A percentile compares a stretch with the other conserved stretches of the same genome.
Conservation (phyloP, 2,888 invertebrate genomes). For the Teleogryllus oceanicus region DNA sequence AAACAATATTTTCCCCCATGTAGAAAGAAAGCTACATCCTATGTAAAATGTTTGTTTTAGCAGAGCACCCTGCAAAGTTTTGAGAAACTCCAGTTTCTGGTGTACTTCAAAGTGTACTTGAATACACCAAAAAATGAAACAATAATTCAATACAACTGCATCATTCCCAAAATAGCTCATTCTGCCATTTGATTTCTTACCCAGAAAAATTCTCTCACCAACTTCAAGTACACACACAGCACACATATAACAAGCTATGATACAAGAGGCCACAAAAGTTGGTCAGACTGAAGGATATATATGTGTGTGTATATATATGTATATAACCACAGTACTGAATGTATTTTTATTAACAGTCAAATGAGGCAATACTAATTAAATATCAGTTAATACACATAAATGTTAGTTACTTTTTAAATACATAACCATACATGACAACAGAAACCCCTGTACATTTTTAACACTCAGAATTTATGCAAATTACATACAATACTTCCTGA, state of each 20-base stretch:
- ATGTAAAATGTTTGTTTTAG: conserved; percentile 33
- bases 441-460: conserved; percentile 33
- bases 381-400: conserved; percentile 34
- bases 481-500: conserved; percentile 21
- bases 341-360: conserved; percentile 32
- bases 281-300: conserved; percentile 36
- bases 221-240: conserved; percentile 35
- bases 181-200: conserved; percentile 30
- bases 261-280: conserved; percentile 38
- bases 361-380: conserved; percentile 30
- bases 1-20: conserved; percentile 29
- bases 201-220: conserved; percentile 33
- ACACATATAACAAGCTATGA: conserved; percentile 38
- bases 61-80: conserved; percentile 35
- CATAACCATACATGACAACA: conserved; percentile 35
- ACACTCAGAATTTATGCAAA: conserved; percentile 29
- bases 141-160: not conserved
- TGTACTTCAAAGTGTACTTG: conserved; percentile 29
- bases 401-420: conserved; percentile 35
- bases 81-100: conserved; percentile 24
- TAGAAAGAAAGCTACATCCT: conserved; percentile 32
- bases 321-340: conserved; percentile 31
- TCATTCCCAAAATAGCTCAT: conserved; percentile 25
- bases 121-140: not conserved
- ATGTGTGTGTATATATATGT: conserved; percentile 21